These are phyloP conservation scores for Dolichomitus sp. DNA, from an alignment of 2,888 invertebrate species.

Conservation along the genomic window DNA sequence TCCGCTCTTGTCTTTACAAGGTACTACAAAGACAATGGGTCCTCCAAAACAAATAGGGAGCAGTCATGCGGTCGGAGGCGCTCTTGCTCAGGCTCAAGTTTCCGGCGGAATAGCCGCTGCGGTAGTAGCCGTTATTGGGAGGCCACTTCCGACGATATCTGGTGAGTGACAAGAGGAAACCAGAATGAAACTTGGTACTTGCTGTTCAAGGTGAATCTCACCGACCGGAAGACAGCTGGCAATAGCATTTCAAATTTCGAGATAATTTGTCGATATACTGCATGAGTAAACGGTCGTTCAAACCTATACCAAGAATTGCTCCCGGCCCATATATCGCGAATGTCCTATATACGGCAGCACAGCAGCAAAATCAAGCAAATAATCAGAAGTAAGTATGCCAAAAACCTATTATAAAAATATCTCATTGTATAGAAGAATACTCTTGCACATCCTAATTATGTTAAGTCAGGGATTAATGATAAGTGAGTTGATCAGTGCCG, in stretches of 20 bases:
- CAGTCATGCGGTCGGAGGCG: constrained; percentile 87
- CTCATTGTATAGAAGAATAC: no score
- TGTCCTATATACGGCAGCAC: no score
- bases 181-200: constrained; percentile 3
- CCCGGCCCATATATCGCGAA: no score
- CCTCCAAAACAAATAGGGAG: constrained; percentile 77
- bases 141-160: constrained; percentile 91
- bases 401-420: no score
- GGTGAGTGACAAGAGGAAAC: constrained; percentile 71
- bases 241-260: not conserved
- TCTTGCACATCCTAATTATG: no score
- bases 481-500: no score
- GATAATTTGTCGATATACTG: not conserved
- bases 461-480: no score
- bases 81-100: constrained; percentile 90
- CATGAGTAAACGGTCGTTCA: not conserved
- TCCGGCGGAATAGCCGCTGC: constrained; percentile 92
- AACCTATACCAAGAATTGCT: no score
- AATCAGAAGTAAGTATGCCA: no score
- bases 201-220: constrained; percentile 21
- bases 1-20: constrained; percentile 52
- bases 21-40: constrained; percentile 77
- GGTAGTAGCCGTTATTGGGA: constrained; percentile 90
- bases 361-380: no score
- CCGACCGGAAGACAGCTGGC: constrained; percentile 23